Conservation (phyloP, 2,797 vertebrate species). For the Chloroceryle inda region DNA sequence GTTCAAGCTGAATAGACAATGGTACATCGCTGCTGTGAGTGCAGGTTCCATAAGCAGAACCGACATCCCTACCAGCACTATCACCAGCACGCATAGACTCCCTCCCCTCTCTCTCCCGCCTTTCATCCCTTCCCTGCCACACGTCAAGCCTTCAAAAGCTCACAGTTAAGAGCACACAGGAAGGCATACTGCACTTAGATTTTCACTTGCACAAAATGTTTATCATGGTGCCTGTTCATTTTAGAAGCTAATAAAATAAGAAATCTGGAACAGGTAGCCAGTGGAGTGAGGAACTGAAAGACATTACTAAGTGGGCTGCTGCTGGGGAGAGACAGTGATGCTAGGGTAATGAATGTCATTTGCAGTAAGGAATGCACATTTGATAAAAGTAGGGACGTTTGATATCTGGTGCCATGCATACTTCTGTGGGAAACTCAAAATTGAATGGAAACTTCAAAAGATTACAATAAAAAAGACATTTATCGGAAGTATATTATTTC, state of each 20-base stretch:
- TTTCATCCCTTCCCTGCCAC: not conserved
- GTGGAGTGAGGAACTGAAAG: slow-evolving; percentile 15
- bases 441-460: not conserved
- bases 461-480: not conserved
- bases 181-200: not conserved
- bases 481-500: not conserved
- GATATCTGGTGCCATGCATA: not conserved
- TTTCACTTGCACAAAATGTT: not conserved
- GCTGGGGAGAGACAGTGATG: not conserved
- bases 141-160: not conserved
- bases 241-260: not conserved
- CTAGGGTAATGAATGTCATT: not conserved
- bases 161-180: accelerated
- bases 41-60: not conserved
- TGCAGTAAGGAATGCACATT: not conserved
- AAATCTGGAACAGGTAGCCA: not conserved
- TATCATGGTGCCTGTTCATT: not conserved
- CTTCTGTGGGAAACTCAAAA: not conserved
- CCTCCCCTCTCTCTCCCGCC: not conserved
- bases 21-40: not conserved
- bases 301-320: not conserved
- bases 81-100: not conserved
- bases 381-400: not conserved
- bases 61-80: not conserved
- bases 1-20: not conserved